A percentile compares a stretch with the other conserved stretches of the same genome.
phyloP scores from a whole-genome alignment of 2,797 vertebrate species.

The Tarsius wallacei region DNA sequence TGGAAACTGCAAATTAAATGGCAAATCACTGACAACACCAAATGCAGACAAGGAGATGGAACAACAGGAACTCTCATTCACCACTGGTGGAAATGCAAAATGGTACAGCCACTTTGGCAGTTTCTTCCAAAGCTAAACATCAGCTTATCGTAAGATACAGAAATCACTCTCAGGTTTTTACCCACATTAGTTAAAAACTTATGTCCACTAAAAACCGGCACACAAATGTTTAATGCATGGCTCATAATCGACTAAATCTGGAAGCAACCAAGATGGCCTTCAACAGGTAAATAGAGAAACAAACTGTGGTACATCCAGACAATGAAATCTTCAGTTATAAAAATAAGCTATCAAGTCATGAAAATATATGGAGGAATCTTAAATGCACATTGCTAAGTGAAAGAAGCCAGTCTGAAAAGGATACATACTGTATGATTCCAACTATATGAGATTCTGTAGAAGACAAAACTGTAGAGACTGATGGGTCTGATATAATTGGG shows the following conservation, averaged over 20 bases:
- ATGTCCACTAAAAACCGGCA: background rate
- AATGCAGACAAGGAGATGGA: background rate
- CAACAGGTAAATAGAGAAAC: background rate
- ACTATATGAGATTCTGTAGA: background rate
- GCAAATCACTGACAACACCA: background rate
- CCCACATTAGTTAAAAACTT: background rate
- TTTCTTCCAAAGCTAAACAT: background rate
- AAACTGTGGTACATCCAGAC: background rate
- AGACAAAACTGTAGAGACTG: background rate
- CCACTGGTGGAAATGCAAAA: background rate
- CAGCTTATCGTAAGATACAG: background rate
- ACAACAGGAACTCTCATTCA: background rate
- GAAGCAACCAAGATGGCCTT: background rate
- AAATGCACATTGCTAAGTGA: background rate
- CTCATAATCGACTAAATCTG: background rate
- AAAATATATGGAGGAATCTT: background rate
- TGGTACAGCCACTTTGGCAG: background rate
- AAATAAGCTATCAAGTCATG: background rate
- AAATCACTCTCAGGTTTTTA: background rate
- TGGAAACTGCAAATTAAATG: slow-evolving; percentile 15
- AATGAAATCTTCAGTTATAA: background rate
- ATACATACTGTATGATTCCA: background rate
- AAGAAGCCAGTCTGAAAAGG: background rate
- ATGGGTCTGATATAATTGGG: background rate
- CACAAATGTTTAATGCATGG: background rate